phyloP scores from a whole-genome alignment of 2,888 invertebrate species.

The Drosophila falleni region DNA sequence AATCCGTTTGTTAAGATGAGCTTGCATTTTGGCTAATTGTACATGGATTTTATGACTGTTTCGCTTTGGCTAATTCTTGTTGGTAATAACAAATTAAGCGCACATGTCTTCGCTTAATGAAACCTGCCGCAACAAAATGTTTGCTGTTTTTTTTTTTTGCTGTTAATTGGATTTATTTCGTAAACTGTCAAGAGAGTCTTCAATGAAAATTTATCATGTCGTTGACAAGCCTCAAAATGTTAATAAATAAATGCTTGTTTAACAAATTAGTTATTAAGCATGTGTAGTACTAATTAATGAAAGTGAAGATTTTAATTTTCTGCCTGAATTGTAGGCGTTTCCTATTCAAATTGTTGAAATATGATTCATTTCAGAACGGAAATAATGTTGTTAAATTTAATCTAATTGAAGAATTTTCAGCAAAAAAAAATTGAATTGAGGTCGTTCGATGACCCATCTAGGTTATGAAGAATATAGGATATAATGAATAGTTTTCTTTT shows the following conservation, averaged over 20 bases:
- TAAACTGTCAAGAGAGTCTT: conserved; percentile 69
- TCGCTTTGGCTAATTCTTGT: conserved; percentile 54
- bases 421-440: conserved; percentile 4
- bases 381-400: too few relatives aligned
- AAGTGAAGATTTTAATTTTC: conserved; percentile 42
- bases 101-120: conserved; percentile 56
- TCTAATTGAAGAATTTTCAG: not conserved
- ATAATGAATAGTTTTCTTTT: not conserved
- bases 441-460: conserved; percentile 43
- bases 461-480: conserved; percentile 5
- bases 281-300: conserved; percentile 37
- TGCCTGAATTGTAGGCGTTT: conserved; percentile 23
- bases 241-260: conserved; percentile 41
- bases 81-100: conserved; percentile 73
- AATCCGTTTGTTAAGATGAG: conserved; percentile 55
- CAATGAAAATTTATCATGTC: conserved; percentile 71
- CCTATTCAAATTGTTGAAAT: conserved; percentile 35
- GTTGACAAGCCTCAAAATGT: conserved; percentile 36
- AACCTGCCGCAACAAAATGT: conserved; percentile 57
- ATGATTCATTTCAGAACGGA: conserved; percentile 49
- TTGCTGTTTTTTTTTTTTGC: conserved; percentile 10
- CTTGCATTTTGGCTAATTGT: conserved; percentile 75
- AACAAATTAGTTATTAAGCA: conserved; percentile 21
- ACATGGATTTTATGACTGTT: conserved; percentile 44
- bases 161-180: conserved; percentile 74